Conservation (phyloP, 2,888 invertebrate genomes). For the Ennomos fuscantarius region DNA sequence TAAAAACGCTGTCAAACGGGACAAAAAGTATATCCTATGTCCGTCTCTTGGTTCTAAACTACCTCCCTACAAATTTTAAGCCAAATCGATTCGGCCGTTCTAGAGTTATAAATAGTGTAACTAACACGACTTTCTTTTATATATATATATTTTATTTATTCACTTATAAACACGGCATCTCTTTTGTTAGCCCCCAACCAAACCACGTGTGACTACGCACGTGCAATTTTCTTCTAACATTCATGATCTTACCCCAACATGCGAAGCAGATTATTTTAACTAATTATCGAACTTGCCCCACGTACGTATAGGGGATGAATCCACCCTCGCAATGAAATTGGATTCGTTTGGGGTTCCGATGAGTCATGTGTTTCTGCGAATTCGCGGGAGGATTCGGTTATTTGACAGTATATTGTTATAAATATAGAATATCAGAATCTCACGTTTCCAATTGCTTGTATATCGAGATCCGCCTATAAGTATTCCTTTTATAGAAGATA, state of each 20-base stretch:
- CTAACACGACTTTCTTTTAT: no score
- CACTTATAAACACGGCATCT: background rate
- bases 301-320: slow-evolving; percentile 47
- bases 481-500: slow-evolving; percentile 20
- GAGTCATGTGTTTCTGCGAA: slow-evolving; percentile 46
- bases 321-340: slow-evolving; percentile 53
- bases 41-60: no score
- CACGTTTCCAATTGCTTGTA: slow-evolving; percentile 14
- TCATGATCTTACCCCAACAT: slow-evolving; percentile 44
- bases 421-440: slow-evolving; percentile 9
- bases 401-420: slow-evolving; percentile 2
- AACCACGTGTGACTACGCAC: slow-evolving; percentile 32
- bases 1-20: no score
- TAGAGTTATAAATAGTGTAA: no score
- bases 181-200: background rate
- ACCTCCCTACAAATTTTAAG: no score
- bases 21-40: no score
- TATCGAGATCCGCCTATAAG: slow-evolving; percentile 4
- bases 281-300: slow-evolving; percentile 59
- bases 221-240: slow-evolving; percentile 38
- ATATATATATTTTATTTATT: no score
- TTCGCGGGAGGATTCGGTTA: slow-evolving; percentile 11
- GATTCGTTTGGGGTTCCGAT: slow-evolving; percentile 46
- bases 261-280: slow-evolving; percentile 51
- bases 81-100: no score